Evolutionary conservation across 2,113 vertebrate genomes (phyloP), one percentile per base, ranked within the genome.

Genomic region (Hipposideros armiger): DNA sequence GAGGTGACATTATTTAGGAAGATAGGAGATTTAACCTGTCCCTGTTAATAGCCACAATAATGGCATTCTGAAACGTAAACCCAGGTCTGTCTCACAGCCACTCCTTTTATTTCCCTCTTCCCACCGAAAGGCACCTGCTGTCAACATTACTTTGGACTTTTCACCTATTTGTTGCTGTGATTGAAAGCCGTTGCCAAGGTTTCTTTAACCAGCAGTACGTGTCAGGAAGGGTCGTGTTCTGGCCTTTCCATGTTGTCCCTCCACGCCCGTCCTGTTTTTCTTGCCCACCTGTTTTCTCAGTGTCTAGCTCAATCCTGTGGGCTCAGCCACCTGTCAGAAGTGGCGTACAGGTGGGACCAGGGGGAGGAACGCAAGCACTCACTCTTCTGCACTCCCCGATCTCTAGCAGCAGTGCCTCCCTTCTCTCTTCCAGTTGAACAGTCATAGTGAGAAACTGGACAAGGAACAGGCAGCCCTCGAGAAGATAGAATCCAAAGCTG

Each of bases 401-500:
- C 30, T 26, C 32, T 45, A 73, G 22, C 85, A 80, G 16, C 0
- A 4, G 17, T 14, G 20, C 69, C 60, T 40, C 54, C 42, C 78
- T 97, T 98, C 45, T 91, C 90, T 97, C 66, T 90, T 92, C 20
- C 97, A 99, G 99, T 97, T 99, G 94, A 98, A 98, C 95, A 98
- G 62, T 87, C 91, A 98, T 2, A 97, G 98, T 42, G 99, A 99
- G 95, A 98, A 98, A 32, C 95, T 99, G 97, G 98, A 99, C 96
- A 98, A 97, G 64, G 99, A 99, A 87, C 95, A 99, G 92, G 98
- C 98, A 81, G 98, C 98, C 90, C 98, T 99, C 4, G 99, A 99
- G 95, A 98, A 98, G 77, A 97, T 98, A 96, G 99, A 99, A 98
- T 98, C 98, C 73, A 99, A 99, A 97, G 99, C 99, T 14, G 99